Conservation (phyloP, 1,140 invertebrate species). For the Hylaeus anthracinus region DNA sequence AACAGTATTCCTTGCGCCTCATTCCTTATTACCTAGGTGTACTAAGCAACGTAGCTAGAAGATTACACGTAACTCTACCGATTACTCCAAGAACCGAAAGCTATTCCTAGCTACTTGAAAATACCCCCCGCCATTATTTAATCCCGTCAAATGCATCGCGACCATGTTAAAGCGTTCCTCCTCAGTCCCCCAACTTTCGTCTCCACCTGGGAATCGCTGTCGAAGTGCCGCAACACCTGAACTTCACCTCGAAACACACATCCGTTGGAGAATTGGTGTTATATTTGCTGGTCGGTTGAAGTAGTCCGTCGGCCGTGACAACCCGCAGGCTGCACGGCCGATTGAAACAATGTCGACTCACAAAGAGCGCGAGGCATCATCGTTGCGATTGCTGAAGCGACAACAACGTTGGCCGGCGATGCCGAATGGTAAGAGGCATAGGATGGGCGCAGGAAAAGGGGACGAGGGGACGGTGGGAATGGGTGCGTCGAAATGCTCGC, state of each 20-base stretch:
- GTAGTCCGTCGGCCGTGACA: neutral
- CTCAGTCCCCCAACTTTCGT: too few species aligned
- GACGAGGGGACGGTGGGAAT: slow-evolving; percentile 19
- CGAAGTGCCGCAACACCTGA: too few species aligned
- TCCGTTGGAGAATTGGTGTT: neutral
- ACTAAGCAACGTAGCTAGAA: too few species aligned
- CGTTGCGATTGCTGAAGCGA: slow-evolving; percentile 71
- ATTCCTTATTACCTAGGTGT: too few species aligned
- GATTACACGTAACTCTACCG: too few species aligned
- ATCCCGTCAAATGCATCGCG: too few species aligned
- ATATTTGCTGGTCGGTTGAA: neutral
- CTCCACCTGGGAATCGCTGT: too few species aligned
- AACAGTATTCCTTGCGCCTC: too few species aligned
- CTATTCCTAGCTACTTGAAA: too few species aligned
- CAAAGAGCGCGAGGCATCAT: slow-evolving; percentile 61
- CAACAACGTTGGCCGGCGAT: slow-evolving; percentile 60
- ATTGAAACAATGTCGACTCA: slow-evolving; percentile 48
- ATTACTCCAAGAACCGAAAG: too few species aligned
- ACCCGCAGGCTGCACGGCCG: neutral
- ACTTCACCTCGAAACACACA: neutral
- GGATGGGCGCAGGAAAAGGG: slow-evolving; percentile 19
- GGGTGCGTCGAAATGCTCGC: slow-evolving; percentile 70
- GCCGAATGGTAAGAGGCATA: slow-evolving; percentile 32
- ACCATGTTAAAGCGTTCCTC: too few species aligned
- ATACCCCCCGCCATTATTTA: too few species aligned